A percentile compares a stretch with the other conserved stretches of the same genome.
Conservation (phyloP, 2,797 vertebrate species). For the Bovichtus variegatus region DNA sequence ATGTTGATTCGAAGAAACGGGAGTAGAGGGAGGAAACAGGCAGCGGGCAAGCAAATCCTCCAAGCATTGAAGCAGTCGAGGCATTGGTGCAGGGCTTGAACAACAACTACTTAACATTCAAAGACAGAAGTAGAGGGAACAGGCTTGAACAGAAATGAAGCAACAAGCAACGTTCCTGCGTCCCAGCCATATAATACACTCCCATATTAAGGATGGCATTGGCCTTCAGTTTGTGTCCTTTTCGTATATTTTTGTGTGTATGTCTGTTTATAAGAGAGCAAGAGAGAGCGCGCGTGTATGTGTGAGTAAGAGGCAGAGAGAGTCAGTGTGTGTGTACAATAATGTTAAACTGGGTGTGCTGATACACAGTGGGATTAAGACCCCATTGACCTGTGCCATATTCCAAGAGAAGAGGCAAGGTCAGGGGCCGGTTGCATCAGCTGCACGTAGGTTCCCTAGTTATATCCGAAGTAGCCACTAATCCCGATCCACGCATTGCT, state of each 20-base stretch:
- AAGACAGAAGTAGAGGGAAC: slow-evolving; percentile 78
- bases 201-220: slow-evolving; percentile 49
- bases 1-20: slow-evolving; percentile 56
- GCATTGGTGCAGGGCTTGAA: slow-evolving; percentile 70
- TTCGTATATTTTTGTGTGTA: slow-evolving; percentile 5
- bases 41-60: slow-evolving; percentile 75
- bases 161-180: slow-evolving; percentile 73
- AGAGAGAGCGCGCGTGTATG: slow-evolving; percentile 7
- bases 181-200: slow-evolving; percentile 78
- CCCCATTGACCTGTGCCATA: slow-evolving; percentile 59
- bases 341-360: slow-evolving; percentile 56
- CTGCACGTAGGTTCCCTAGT: slow-evolving; percentile 75
- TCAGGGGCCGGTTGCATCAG: slow-evolving; percentile 72
- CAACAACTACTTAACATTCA: slow-evolving; percentile 85
- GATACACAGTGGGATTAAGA: slow-evolving; percentile 58
- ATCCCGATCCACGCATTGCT: slow-evolving; percentile 61
- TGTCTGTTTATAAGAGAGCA: slow-evolving; percentile 15
- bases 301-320: slow-evolving; percentile 29
- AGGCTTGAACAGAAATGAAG: slow-evolving; percentile 80
- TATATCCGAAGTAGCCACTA: slow-evolving; percentile 47
- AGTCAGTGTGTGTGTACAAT: slow-evolving; percentile 47
- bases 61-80: slow-evolving; percentile 80
- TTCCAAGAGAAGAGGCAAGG: slow-evolving; percentile 48
- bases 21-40: slow-evolving; percentile 61
- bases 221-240: slow-evolving; percentile 46